Evolutionary conservation across 2,797 vertebrate genomes (phyloP), one percentile per base, ranked within the genome.

Genomic region (Macroramphosus scolopax): DNA sequence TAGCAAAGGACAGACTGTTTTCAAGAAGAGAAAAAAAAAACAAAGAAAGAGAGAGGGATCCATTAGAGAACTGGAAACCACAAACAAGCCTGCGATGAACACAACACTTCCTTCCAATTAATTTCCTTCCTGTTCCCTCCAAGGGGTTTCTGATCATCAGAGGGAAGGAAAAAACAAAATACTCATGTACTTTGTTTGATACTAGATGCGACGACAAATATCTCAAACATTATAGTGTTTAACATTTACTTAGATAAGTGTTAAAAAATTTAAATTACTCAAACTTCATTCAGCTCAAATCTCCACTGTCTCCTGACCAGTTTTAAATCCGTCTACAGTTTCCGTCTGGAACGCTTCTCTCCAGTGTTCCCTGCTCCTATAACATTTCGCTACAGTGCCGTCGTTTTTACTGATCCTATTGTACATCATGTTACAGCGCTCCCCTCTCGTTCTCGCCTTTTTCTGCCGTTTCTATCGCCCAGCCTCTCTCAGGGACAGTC

Each of bases 1-100:
- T 76, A 74, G 68, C 72, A 59, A 33, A 68, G 66, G 75, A 75
- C 77, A 76, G 58, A 70, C 54, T 55, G 49, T n/a, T n/a, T n/a
- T n/a, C n/a, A n/a, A n/a, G n/a, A n/a, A n/a, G n/a, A n/a, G n/a
- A n/a, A n/a, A n/a, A n/a, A 42, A 50, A 34, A 36, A 36, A 28
- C 39, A 46, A 47, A 31, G 5, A 51, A 49, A 62, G 68, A 44
- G 30, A 39, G 8, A 41, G 43, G 37, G 20, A 56, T 77, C 68
- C 68, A 71, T 74, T 57, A 65, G 63, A 80, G 68, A 58, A 80
- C 49, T 74, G 53, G 64, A 77, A 13, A 17, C 51, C 29, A 58
- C 65, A 68, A 82, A 75, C 50, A 64, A n/a, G n/a, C n/a, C n/a
- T n/a, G n/a, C n/a, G n/a, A n/a, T n/a, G n/a, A n/a, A n/a, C 54